Evolutionary conservation across 2,797 vertebrate genomes (phyloP).

Genomic region (Enteromius argenteus): DNA sequence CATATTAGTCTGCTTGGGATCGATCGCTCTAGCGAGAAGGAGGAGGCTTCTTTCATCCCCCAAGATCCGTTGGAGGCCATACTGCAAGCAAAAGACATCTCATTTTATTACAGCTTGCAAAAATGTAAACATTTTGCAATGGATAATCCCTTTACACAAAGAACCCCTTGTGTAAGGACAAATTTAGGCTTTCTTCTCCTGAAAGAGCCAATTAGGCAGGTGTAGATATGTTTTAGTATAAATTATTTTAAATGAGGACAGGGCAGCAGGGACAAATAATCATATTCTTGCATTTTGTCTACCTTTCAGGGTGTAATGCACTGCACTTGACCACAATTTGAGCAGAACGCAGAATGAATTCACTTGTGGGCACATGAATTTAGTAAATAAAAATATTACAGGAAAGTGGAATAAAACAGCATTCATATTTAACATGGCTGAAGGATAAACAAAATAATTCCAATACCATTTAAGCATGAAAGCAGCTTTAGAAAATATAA

Average conservation of each 20-base stretch:
- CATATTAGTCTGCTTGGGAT: conserved; percentile 94
- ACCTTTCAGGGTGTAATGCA: conserved; percentile 17
- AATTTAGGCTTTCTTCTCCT: conserved; percentile 74
- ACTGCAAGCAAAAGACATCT: conserved; percentile 72
- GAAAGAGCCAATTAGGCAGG: conserved; percentile 73
- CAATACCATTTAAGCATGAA: conserved; percentile 20
- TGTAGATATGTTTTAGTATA: conserved; percentile 72
- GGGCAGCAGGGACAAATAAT: conserved; percentile 75
- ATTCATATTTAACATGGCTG: conserved; percentile 2
- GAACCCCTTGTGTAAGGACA: conserved; percentile 62
- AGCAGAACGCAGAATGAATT: neutral
- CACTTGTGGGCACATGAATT: neutral
- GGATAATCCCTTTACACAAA: conserved; percentile 48
- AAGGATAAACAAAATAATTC: neutral
- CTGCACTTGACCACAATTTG: conserved; percentile 59
- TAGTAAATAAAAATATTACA: neutral
- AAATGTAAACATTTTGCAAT: neutral
- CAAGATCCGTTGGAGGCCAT: conserved; percentile 94
- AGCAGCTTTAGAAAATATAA: conserved; percentile 4
- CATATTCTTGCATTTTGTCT: conserved; percentile 67
- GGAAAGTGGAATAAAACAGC: neutral
- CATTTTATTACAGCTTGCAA: conserved; percentile 29
- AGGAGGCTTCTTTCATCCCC: conserved; percentile 92
- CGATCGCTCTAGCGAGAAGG: conserved; percentile 90
- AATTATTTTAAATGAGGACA: conserved; percentile 78